Evolutionary conservation across 2,888 invertebrate genomes (phyloP).

Genomic region (Tetranychus truncatus): DNA sequence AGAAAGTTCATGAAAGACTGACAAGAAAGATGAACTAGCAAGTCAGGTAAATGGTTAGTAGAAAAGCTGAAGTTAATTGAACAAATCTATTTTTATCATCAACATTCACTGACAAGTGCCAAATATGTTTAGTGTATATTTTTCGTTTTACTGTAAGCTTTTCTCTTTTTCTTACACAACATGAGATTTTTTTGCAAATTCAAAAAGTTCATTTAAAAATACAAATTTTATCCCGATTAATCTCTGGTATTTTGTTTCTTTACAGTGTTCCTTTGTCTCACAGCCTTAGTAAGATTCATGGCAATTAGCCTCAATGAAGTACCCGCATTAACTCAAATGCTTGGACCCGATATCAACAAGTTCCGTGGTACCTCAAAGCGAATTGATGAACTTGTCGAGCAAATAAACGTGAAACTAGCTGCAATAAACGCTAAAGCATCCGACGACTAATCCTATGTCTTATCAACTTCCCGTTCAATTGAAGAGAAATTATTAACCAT

Average conservation of each 20-base stretch:
- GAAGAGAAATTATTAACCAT: too few relatives aligned
- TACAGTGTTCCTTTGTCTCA: constrained; percentile 50
- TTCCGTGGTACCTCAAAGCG: constrained; percentile 62
- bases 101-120: neutral
- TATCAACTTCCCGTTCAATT: too few relatives aligned
- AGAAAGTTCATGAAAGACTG: neutral
- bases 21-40: neutral
- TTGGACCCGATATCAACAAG: constrained; percentile 64
- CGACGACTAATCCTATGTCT: neutral
- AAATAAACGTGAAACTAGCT: constrained; percentile 36
- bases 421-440: neutral
- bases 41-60: neutral
- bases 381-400: constrained; percentile 58
- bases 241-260: neutral
- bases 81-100: neutral
- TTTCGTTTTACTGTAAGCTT: neutral
- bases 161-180: neutral
- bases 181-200: neutral
- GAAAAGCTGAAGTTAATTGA: neutral
- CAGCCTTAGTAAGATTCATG: constrained; percentile 53
- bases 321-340: constrained; percentile 70
- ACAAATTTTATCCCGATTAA: neutral
- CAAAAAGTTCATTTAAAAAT: neutral
- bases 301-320: constrained; percentile 58
- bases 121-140: neutral